phyloP scores from a whole-genome alignment of 2,888 invertebrate genomes.

The Leptinotarsa tumamoca region DNA sequence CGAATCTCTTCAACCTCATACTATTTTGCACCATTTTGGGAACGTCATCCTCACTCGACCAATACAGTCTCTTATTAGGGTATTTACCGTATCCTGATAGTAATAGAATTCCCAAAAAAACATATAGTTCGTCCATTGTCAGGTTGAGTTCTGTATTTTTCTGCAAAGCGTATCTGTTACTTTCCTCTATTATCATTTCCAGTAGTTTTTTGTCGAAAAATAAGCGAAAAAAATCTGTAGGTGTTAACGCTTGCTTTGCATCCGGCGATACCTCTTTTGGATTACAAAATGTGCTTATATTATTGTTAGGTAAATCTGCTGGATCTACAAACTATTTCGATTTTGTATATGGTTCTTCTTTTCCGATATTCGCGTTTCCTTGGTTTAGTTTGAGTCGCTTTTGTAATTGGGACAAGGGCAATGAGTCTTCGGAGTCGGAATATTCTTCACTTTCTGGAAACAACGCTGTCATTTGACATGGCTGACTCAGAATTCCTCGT shows the following conservation, averaged over 20 bases:
- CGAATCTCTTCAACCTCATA: not conserved
- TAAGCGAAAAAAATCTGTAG: not conserved
- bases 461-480: no score
- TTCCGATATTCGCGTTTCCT: no score
- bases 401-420: no score
- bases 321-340: not conserved
- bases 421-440: no score
- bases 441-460: no score
- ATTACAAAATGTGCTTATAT: constrained; percentile 18
- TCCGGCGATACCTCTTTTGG: constrained; percentile 10
- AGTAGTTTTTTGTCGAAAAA: constrained; percentile 22
- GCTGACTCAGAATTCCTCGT: no score
- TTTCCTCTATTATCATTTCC: constrained; percentile 21
- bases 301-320: constrained; percentile 19
- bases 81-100: constrained; percentile 25
- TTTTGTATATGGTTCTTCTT: no score
- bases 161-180: constrained; percentile 21
- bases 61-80: not conserved
- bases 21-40: not conserved
- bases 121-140: constrained; percentile 24
- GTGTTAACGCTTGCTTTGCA: no score
- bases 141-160: constrained; percentile 29
- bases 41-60: not conserved
- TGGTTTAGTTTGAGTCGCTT: no score
- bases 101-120: constrained; percentile 27